Base-by-base conservation (phyloP, 1,140 invertebrate genomes). In the Anthonomus grandis region DNA sequence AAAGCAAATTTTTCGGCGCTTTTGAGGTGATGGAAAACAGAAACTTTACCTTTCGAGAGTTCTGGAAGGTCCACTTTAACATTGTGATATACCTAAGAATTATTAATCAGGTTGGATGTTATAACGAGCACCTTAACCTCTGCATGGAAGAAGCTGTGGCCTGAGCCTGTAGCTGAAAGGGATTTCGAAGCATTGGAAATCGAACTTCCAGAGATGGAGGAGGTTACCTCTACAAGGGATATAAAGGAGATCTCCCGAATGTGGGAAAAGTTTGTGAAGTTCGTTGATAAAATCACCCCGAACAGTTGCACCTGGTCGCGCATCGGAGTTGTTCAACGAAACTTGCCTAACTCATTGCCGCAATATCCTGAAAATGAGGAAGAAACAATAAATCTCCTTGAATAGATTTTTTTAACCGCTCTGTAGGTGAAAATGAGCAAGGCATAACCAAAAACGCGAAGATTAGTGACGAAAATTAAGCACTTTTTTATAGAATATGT, bases 161-260 rank as follows among this genome's bases (percentile, higher is more conserved):
- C 49, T 34, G 52, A 61, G 59, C n/a, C n/a, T n/a, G n/a, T n/a
- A n/a, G n/a, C n/a, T n/a, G n/a, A n/a, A n/a, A n/a, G n/a, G n/a
- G n/a, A n/a, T n/a, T n/a, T n/a, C n/a, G n/a, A n/a, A n/a, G 62
- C 42, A 60, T 58, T 60, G 34, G 59, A 60, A 61, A 39, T 24
- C 59, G 55, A 59, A 52, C 41, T 59, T 37, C 38, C 37, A 58
- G 67, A 63, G 60, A 55, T 53, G 46, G 59, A 68, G 64, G 64
- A 70, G 58, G 68, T 70, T 68, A 59, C 70, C 34, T 69, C 62
- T 54, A 49, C 64, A 46, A 60, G 58, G 47, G 51, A 55, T 48
- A 55, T 60, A 56, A 60, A 60, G 44, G 39, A 58, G 56, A 58
- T 58, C 37, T 58, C 41, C 27, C 27, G 42, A 46, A 17, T 19